Base-by-base conservation (phyloP, 2,113 vertebrate genomes). In the Orientallactaga bullata region DNA sequence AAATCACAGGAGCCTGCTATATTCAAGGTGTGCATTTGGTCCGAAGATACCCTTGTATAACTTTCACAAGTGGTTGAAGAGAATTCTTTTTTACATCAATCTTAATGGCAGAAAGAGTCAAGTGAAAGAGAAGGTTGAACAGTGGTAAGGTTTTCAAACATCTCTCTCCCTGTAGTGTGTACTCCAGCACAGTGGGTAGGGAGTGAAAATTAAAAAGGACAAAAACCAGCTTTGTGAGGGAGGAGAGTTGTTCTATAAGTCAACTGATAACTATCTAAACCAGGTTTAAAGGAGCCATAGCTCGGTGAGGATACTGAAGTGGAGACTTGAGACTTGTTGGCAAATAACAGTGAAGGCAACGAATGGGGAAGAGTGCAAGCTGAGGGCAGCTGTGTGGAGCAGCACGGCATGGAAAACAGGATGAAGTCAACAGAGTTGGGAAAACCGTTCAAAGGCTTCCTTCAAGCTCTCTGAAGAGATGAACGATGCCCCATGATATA, bases 251-350 rank as follows among this genome's bases (percentile, higher is more conserved):
- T 3, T n/a, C 37, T 60, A 7, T 28, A 83, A 72, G 55, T 37
- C 76, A 85, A 80, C 4, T 26, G 30, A 91, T 69, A 68, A 90
- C n/a, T 61, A 68, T 42, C n/a, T n/a, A 58, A 91, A 93, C 68
- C 3, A 60, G 71, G 66, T 39, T 61, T 65, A 77, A 55, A 91
- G 23, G 61, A 65, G 66, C 18, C 15, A 4, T 17, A 81, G 74
- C 26, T 85, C 28, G 58, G 66, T 30, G 60, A 93, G 32, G 71
- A 85, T n/a, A 32, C 32, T 35, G 73, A 63, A 24, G 7, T 61
- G 21, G 39, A 89, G 47, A 72, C 10, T 12, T 39, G 37, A 85
- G 55, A 92, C 78, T 65, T 83, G 63, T 35, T 2, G 79, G 30
- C 32, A 82, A 55, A 69, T 17, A 74, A 5, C 1, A 39, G 69